Conservation (phyloP, 2,888 invertebrate species). For the Rhingia rostrata region DNA sequence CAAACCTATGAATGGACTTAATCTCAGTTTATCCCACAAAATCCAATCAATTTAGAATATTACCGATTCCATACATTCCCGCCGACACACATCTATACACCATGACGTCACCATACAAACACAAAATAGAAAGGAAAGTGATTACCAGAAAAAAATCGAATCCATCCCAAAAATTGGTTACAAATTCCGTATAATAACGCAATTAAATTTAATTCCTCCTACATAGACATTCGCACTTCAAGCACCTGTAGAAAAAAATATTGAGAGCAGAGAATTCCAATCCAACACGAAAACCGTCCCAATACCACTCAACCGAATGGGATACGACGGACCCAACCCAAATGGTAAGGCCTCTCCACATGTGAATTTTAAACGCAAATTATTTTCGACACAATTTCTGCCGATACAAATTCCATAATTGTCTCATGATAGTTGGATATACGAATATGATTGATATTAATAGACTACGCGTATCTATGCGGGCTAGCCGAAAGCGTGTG, state of each 20-base stretch:
- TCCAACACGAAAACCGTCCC: slow-evolving; percentile 43
- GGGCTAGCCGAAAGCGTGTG: slow-evolving; percentile 30
- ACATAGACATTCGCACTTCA: slow-evolving; percentile 45
- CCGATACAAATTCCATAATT: slow-evolving; percentile 69
- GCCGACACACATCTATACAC: background rate
- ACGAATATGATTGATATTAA: slow-evolving; percentile 58
- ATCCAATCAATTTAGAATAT: too few species aligned
- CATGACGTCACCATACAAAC: background rate
- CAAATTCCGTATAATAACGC: background rate
- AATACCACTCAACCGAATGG: slow-evolving; percentile 10
- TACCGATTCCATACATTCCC: too few species aligned
- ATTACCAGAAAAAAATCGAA: too few species aligned
- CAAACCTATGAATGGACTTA: too few species aligned
- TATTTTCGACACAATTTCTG: slow-evolving; percentile 66
- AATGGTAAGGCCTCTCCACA: slow-evolving; percentile 12
- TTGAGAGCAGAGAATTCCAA: slow-evolving; percentile 63
- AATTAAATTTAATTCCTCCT: background rate
- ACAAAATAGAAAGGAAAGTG: background rate
- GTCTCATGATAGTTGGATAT: slow-evolving; percentile 17
- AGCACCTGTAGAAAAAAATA: slow-evolving; percentile 42
- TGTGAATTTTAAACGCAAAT: slow-evolving; percentile 52
- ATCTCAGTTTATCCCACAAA: too few species aligned
- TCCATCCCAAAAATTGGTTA: too few species aligned
- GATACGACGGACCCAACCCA: slow-evolving; percentile 27
- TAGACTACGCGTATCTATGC: slow-evolving; percentile 15